These are phyloP conservation scores for Drosophila incognita DNA, from an alignment of 2,888 invertebrate genomes.

Conservation along the genomic window DNA sequence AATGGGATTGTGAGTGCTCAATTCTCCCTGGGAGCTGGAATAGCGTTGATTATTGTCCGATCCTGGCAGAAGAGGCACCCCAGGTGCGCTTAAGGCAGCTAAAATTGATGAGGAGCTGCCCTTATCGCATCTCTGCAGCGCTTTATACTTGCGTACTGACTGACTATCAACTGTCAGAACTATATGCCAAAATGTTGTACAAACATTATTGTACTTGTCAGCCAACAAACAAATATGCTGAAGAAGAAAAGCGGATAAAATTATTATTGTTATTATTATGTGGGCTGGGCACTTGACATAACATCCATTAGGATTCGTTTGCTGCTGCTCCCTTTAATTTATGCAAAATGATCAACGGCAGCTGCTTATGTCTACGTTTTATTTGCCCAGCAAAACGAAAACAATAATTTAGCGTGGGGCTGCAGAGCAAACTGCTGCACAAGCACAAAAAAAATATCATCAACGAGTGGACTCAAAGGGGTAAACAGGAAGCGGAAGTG, in stretches of 20 bases:
- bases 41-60: constrained; percentile 98
- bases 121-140: constrained; percentile 90
- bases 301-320: constrained; percentile 64
- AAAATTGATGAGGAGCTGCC: constrained; percentile 90
- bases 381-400: constrained; percentile 76
- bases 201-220: not conserved
- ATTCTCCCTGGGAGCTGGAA: constrained; percentile 97
- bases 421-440: constrained; percentile 57
- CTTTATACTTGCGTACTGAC: constrained; percentile 81
- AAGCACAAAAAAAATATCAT: constrained; percentile 68
- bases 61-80: constrained; percentile 98
- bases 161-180: not conserved
- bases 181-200: not conserved
- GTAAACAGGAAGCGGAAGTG: constrained; percentile 75
- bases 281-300: constrained; percentile 33
- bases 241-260: constrained; percentile 1
- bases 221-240: constrained; percentile 4
- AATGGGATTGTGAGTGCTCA: constrained; percentile 99
- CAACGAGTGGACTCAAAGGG: constrained; percentile 48
- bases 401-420: constrained; percentile 69
- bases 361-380: constrained; percentile 72
- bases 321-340: constrained; percentile 53
- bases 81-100: constrained; percentile 93
- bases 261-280: constrained; percentile 4
- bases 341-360: constrained; percentile 77